A percentile compares a stretch with the other conserved stretches of the same genome.
phyloP scores from a whole-genome alignment of 2,888 invertebrate genomes.

The Bibio marci region DNA sequence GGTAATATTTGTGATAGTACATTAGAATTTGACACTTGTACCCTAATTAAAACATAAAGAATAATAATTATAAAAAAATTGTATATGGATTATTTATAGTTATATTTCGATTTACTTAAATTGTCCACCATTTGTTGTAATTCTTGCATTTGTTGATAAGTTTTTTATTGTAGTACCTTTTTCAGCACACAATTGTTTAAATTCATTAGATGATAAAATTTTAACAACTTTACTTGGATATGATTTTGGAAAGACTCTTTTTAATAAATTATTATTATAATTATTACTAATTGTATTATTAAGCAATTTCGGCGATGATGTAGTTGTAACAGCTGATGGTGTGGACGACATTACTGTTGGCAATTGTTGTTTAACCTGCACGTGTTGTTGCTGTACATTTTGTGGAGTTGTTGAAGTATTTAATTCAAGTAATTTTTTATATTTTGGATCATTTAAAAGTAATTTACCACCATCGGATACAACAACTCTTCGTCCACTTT shows the following conservation, averaged over 20 bases:
- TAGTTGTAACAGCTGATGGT: neutral
- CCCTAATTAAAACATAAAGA: no score
- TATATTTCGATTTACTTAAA: no score
- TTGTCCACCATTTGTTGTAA: neutral
- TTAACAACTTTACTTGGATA: conserved; percentile 20
- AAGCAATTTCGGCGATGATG: neutral
- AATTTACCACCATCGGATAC: conserved; percentile 70
- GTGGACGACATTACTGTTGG: neutral
- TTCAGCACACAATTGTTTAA: conserved; percentile 24
- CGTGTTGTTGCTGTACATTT: no score
- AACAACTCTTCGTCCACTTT: conserved; percentile 71
- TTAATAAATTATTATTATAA: no score
- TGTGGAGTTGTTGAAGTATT: neutral
- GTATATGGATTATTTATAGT: no score
- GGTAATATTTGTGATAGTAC: no score
- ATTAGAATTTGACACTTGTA: no score
- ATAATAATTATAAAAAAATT: no score
- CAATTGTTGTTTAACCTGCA: no score
- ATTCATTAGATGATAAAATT: conserved; percentile 26
- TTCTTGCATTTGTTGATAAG: neutral
- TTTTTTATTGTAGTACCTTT: conserved; percentile 20
- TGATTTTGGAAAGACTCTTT: neutral
- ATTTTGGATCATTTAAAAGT: conserved; percentile 37
- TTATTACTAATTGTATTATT: neutral
- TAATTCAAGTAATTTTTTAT: neutral